A percentile compares a stretch with the other conserved stretches of the same genome.
phyloP scores from a whole-genome alignment of 1,140 invertebrate genomes.

The Camponotus pennsylvanicus region DNA sequence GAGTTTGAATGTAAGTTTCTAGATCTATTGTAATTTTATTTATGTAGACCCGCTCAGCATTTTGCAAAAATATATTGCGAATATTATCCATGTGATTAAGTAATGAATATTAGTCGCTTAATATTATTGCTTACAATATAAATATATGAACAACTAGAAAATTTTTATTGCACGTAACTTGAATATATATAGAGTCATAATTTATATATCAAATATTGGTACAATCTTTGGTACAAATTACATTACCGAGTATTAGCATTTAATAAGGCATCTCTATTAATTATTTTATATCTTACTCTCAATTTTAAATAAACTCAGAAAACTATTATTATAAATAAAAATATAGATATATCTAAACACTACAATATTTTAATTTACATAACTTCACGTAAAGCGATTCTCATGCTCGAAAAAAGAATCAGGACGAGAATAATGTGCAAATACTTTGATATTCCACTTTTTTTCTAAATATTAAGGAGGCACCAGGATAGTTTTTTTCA shows the following conservation, averaged over 20 bases:
- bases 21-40: background rate
- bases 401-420: background rate
- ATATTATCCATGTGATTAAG: background rate
- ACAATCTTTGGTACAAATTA: slow-evolving; percentile 60
- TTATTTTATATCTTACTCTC: background rate
- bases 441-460: slow-evolving; percentile 9
- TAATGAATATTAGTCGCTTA: background rate
- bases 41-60: slow-evolving; percentile 1
- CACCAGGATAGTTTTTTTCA: background rate
- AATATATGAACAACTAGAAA: background rate
- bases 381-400: background rate
- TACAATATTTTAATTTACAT: background rate
- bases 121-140: background rate
- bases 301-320: background rate
- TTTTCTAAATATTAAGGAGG: background rate
- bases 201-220: slow-evolving; percentile 3
- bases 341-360: background rate
- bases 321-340: slow-evolving; percentile 17
- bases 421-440: background rate
- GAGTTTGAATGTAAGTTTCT: background rate
- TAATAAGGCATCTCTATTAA: background rate
- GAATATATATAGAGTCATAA: background rate
- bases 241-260: background rate
- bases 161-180: slow-evolving; percentile 18
- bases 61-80: background rate